phyloP scores from a whole-genome alignment of 2,113 vertebrate species.

The Mesocricetus auratus region DNA sequence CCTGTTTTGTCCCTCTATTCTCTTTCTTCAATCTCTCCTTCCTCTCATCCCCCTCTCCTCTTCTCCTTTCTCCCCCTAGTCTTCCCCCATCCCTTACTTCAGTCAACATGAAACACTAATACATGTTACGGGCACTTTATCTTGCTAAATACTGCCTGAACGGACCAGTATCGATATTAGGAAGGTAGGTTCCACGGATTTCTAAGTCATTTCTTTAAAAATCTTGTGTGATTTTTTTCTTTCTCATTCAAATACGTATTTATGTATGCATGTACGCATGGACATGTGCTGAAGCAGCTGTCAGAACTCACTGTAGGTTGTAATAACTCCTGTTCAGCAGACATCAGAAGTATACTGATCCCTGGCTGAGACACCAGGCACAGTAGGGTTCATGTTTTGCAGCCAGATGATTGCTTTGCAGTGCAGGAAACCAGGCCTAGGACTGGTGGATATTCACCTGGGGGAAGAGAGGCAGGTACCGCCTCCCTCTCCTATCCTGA shows the following conservation, averaged over 20 bases:
- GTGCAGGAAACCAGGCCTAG: rapidly evolving
- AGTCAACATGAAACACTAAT: neutral
- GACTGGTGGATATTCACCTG: rapidly evolving
- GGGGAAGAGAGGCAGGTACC: rapidly evolving
- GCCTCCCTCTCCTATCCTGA: rapidly evolving
- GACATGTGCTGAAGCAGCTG: neutral
- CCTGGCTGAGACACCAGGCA: neutral
- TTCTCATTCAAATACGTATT: neutral
- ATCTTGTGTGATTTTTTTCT: neutral
- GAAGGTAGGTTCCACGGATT: neutral
- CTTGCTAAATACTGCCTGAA: neutral
- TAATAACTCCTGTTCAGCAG: neutral
- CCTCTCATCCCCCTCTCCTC: too few relatives aligned
- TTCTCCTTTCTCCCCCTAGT: neutral
- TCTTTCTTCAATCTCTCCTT: neutral
- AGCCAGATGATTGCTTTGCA: neutral
- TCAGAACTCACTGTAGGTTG: neutral
- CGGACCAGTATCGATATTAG: neutral
- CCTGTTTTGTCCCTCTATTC: neutral
- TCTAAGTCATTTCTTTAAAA: neutral
- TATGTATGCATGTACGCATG: neutral
- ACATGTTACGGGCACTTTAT: neutral
- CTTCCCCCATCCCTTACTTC: neutral
- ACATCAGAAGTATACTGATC: neutral
- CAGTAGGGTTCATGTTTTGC: too few relatives aligned